Evolutionary conservation across 2,113 vertebrate species (phyloP).

Genomic region (Ptilorrhoa leucosticta): DNA sequence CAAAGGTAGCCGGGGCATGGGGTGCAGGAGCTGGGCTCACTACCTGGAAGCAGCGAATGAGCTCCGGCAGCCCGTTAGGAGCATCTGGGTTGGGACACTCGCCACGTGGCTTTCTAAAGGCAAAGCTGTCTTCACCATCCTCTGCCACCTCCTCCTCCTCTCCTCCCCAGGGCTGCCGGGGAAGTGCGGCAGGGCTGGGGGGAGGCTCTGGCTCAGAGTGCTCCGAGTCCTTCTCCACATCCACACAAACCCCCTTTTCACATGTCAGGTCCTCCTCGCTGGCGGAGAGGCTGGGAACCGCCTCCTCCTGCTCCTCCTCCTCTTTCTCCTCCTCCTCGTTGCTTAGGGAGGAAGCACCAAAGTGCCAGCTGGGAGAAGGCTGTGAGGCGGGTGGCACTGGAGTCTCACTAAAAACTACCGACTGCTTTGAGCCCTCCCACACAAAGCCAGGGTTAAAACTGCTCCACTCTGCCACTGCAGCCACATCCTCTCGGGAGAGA

Average conservation of each 20-base stretch:
- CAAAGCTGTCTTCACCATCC: constrained; percentile 57
- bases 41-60: constrained; percentile 84
- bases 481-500: constrained; percentile 69
- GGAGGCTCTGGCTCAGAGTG: neutral
- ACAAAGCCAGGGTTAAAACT: constrained; percentile 51
- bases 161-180: constrained; percentile 16
- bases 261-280: constrained; percentile 53
- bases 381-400: constrained; percentile 32
- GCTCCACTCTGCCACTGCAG: constrained; percentile 65
- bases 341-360: constrained; percentile 57
- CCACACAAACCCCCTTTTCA: constrained; percentile 32
- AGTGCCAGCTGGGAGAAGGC: constrained; percentile 44
- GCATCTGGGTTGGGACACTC: constrained; percentile 11
- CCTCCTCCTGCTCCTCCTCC: constrained; percentile 43
- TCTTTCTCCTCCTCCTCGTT: constrained; percentile 63
- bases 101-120: constrained; percentile 59
- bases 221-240: constrained; percentile 48
- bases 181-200: constrained; percentile 22
- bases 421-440: constrained; percentile 61
- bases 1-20: neutral
- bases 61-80: constrained; percentile 46
- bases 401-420: constrained; percentile 63
- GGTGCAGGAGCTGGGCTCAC: constrained; percentile 25
- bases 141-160: constrained; percentile 44
- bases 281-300: constrained; percentile 5